Evolutionary conservation across 2,888 invertebrate species (phyloP).

Genomic region (Herminia tarsipennalis): DNA sequence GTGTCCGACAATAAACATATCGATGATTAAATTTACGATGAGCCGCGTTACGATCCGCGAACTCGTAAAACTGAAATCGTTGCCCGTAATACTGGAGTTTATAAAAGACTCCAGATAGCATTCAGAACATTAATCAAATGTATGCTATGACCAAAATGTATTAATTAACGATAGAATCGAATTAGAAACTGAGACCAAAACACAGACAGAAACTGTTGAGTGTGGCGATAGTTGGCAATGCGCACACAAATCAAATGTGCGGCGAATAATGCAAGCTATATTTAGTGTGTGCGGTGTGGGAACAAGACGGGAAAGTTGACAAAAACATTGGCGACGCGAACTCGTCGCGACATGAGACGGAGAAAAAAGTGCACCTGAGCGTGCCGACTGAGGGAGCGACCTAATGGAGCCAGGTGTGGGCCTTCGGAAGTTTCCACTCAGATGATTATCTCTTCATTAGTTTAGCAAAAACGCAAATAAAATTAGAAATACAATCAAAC

Average conservation of each 20-base stretch:
- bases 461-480: conserved; percentile 23
- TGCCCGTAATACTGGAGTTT: conserved; percentile 29
- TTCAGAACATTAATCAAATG: conserved; percentile 33
- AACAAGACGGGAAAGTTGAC: conserved; percentile 72
- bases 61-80: conserved; percentile 57
- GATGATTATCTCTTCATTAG: conserved; percentile 24
- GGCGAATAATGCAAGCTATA: conserved; percentile 53
- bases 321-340: conserved; percentile 70
- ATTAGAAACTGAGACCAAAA: conserved; percentile 43
- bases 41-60: conserved; percentile 46
- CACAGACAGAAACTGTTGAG: conserved; percentile 20
- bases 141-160: no score
- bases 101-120: conserved; percentile 24
- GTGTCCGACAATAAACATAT: conserved; percentile 55
- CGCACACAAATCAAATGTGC: conserved; percentile 59
- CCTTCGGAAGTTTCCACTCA: conserved; percentile 25
- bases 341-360: conserved; percentile 50
- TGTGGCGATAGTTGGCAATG: conserved; percentile 23
- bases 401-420: conserved; percentile 51
- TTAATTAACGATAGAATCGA: conserved; percentile 24
- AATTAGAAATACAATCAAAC: conserved; percentile 16
- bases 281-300: conserved; percentile 58
- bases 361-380: conserved; percentile 55
- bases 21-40: conserved; percentile 57
- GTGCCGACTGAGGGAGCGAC: conserved; percentile 49